Percentiles rank a stretch among this genome's conserved stretches.
phyloP scores from a whole-genome alignment of 2,113 vertebrate species.

The Stigmatopora nigra region DNA sequence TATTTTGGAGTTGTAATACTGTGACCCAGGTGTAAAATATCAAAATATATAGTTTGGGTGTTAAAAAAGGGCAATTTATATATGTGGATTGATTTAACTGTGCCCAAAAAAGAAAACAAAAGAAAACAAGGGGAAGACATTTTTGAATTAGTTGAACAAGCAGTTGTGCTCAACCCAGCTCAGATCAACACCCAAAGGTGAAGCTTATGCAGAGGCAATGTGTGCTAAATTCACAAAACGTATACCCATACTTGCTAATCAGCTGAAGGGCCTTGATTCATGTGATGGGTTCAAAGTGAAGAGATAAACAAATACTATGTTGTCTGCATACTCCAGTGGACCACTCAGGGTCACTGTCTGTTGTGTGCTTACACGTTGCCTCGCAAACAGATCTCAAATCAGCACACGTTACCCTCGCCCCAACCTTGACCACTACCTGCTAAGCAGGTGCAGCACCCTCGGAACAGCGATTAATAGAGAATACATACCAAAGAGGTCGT shows the following conservation, averaged over 20 bases:
- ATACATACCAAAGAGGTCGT: slow-evolving; percentile 45
- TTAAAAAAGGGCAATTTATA: too few relatives aligned
- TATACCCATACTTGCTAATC: slow-evolving; percentile 48
- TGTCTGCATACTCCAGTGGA: slow-evolving; percentile 45
- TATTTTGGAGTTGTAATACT: too few relatives aligned
- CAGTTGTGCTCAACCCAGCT: slow-evolving; percentile 60
- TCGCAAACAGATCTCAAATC: slow-evolving; percentile 61
- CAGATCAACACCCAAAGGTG: slow-evolving; percentile 60
- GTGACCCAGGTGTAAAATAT: too few relatives aligned
- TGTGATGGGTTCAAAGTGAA: slow-evolving; percentile 54
- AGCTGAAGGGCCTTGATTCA: slow-evolving; percentile 49
- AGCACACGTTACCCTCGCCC: slow-evolving; percentile 56
- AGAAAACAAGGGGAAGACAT: slow-evolving; percentile 44
- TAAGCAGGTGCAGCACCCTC: slow-evolving; percentile 55
- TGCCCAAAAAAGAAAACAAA: slow-evolving; percentile 22
- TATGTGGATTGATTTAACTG: too few relatives aligned
- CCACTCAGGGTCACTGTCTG: slow-evolving; percentile 53
- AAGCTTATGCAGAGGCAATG: slow-evolving; percentile 60
- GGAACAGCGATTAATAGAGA: slow-evolving; percentile 60
- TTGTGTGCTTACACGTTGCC: slow-evolving; percentile 63
- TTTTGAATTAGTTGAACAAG: slow-evolving; percentile 68
- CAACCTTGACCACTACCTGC: slow-evolving; percentile 63
- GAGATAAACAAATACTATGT: slow-evolving; percentile 54
- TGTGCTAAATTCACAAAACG: slow-evolving; percentile 47
- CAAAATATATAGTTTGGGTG: too few relatives aligned